Evolutionary conservation across 1,140 invertebrate species (phyloP).

Genomic region (Phenacoccus solenopsis): DNA sequence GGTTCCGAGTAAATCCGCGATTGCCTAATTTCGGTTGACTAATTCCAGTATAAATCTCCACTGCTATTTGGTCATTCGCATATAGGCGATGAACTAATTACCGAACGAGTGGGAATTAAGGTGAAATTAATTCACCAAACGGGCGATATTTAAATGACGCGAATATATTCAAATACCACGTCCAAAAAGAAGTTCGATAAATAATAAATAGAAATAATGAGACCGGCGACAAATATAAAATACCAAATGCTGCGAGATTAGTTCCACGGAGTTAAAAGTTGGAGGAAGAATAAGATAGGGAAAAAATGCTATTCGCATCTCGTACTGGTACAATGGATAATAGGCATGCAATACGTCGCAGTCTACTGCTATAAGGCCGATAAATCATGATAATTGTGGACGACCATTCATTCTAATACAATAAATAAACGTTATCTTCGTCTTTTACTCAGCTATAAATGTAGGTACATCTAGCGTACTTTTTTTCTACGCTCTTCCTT

Average conservation of each 20-base stretch:
- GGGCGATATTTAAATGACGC: too few relatives aligned
- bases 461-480: too few relatives aligned
- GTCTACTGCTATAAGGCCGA: background rate
- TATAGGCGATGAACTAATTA: too few relatives aligned
- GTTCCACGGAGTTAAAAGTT: background rate
- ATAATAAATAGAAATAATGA: constrained; percentile 4
- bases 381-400: background rate
- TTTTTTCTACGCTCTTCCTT: background rate
- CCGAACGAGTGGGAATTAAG: too few relatives aligned
- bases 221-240: background rate
- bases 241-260: background rate
- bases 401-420: background rate
- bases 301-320: constrained; percentile 2
- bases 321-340: background rate
- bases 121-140: too few relatives aligned
- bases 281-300: too few relatives aligned
- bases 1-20: too few relatives aligned
- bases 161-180: too few relatives aligned
- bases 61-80: too few relatives aligned
- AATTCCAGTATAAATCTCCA: too few relatives aligned
- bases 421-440: background rate
- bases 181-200: background rate
- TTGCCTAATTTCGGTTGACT: too few relatives aligned
- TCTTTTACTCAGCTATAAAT: too few relatives aligned
- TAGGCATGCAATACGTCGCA: background rate